These are phyloP conservation scores for Pangasius krempfi DNA, from an alignment of 2,797 vertebrate species.

Conservation along the genomic window DNA sequence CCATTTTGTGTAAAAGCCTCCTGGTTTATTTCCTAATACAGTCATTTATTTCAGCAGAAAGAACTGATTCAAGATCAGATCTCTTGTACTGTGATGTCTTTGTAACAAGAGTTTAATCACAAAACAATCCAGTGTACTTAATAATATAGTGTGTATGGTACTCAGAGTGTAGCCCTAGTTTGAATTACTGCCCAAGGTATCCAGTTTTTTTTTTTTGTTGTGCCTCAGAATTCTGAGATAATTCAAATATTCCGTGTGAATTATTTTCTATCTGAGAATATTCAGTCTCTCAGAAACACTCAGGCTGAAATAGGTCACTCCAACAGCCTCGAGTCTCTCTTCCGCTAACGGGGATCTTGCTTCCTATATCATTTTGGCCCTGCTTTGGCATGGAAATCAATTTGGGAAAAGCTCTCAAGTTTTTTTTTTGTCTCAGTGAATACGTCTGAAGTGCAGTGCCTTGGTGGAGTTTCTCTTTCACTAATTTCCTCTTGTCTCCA, in stretches of 20 bases:
- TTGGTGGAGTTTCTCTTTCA: slow-evolving; percentile 70
- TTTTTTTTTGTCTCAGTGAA: slow-evolving; percentile 75
- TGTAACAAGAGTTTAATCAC: background rate
- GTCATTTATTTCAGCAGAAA: background rate
- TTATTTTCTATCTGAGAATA: slow-evolving; percentile 73
- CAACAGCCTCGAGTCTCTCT: slow-evolving; percentile 79
- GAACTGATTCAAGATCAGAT: background rate
- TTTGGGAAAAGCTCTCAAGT: slow-evolving; percentile 75
- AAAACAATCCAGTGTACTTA: background rate
- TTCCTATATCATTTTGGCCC: slow-evolving; percentile 81
- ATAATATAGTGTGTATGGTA: slow-evolving; percentile 19
- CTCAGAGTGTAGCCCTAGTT: slow-evolving; percentile 55
- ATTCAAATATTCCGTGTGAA: slow-evolving; percentile 62
- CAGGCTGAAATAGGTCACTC: slow-evolving; percentile 79
- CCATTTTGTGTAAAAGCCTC: background rate
- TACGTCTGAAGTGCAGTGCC: slow-evolving; percentile 75
- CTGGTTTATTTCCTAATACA: background rate
- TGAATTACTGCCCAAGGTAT: slow-evolving; percentile 57
- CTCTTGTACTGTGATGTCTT: background rate
- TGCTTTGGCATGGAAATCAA: slow-evolving; percentile 77
- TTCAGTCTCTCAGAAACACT: slow-evolving; percentile 71
- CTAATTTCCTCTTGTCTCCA: slow-evolving; percentile 71
- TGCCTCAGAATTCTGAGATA: slow-evolving; percentile 61
- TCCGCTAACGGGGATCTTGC: slow-evolving; percentile 80
- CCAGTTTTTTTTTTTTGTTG: slow-evolving; percentile 61